Evolutionary conservation across 1,140 invertebrate species (phyloP), one percentile per base, ranked within the genome.

Genomic region (Drosophila nigrodunni): DNA sequence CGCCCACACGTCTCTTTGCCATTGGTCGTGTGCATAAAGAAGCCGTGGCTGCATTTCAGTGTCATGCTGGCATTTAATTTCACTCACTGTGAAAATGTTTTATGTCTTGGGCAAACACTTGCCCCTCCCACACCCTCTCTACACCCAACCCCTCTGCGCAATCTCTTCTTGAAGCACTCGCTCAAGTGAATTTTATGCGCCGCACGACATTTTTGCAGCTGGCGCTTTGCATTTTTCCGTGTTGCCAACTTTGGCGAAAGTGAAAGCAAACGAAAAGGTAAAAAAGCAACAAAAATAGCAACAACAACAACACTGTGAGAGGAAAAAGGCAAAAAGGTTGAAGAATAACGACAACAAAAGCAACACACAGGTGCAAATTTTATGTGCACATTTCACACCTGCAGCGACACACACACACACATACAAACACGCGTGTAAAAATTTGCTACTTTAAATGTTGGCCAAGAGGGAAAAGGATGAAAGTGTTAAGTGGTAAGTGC

Each of bases 51-150:
- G 85, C 80, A 81, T 81, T 89, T 89, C 85, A 89, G 80, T 85
- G 85, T 89, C 85, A 89, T 75, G 85, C 85, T 89, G 80, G 85
- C 85, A 81, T 89, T 89, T 89, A 89, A 89, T 89, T 90, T 89
- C 81, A 85, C 85, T 89, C 85, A 81, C 80, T 85, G 85, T 78
- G 80, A 83, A 82, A 81, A 89, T 89, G 75, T 85, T 89, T 89
- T 89, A 89, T 89, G 85, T 89, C 85, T 85, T 89, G 78, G 80
- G 80, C 76, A 89, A 86, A 89, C 85, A 89, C 85, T 89, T 79
- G 74, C 15, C 60, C 6, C 35, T 6, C 41, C 37, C 39, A n/a
- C 15, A 15, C n/a, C 0, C 11, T 5, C 1, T 7, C 13, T 25
- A 1, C 39, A 10, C 6, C 61, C n/a, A 6, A 4, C 6, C 34